Evolutionary conservation across 2,888 invertebrate species (phyloP).

Genomic region (Drosophila borealis): DNA sequence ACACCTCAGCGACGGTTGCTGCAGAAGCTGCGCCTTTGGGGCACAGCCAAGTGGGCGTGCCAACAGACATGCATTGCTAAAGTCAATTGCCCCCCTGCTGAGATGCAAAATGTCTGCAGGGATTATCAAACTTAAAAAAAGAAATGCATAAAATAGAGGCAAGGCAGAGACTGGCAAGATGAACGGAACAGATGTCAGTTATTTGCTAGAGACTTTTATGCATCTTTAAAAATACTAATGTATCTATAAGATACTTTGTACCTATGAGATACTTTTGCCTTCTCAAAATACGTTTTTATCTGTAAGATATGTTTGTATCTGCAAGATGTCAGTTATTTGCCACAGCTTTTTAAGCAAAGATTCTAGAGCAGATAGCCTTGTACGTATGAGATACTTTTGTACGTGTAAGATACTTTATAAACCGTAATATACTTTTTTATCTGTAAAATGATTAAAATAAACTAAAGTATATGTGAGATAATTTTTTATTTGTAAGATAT

Average conservation of each 20-base stretch:
- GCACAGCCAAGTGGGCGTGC: constrained; percentile 33
- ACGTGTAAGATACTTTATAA: no score
- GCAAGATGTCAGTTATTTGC: no score
- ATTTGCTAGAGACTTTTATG: not conserved
- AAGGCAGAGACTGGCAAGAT: not conserved
- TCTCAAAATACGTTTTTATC: not conserved
- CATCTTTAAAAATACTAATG: no score
- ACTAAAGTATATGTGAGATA: not conserved
- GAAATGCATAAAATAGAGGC: constrained; percentile 1
- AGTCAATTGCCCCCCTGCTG: constrained; percentile 26
- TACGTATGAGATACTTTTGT: not conserved
- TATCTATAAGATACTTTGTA: no score
- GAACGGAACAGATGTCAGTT: not conserved
- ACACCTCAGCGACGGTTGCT: constrained; percentile 28
- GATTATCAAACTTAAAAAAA: constrained; percentile 19
- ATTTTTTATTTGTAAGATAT: not conserved
- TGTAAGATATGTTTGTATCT: not conserved
- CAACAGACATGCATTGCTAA: constrained; percentile 33
- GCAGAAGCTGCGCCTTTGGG: constrained; percentile 7
- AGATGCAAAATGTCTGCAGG: constrained; percentile 11
- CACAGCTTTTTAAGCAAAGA: not conserved
- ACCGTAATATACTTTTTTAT: not conserved
- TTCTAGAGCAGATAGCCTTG: not conserved
- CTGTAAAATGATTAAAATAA: not conserved
- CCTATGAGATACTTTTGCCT: not conserved